These are phyloP conservation scores for Thereva unica DNA, from an alignment of 2,888 invertebrate genomes.

Conservation along the genomic window DNA sequence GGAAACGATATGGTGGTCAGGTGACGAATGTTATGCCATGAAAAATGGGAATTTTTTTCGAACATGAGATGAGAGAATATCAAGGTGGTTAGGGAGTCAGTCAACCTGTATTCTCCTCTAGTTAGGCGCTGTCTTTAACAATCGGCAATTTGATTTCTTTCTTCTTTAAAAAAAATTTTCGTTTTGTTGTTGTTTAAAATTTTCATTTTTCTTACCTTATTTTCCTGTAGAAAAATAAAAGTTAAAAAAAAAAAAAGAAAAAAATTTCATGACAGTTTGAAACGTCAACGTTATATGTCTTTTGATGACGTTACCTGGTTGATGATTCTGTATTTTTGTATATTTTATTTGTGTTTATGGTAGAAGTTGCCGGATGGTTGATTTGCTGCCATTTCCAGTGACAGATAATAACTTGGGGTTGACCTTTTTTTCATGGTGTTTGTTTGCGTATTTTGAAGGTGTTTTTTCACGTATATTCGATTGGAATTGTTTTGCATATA, in stretches of 20 bases:
- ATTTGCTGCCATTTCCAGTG: constrained; percentile 3
- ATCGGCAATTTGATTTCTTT: constrained; percentile 9
- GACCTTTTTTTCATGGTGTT: constrained; percentile 3
- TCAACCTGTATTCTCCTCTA: background rate
- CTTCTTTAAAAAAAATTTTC: background rate
- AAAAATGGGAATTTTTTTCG: too few species aligned
- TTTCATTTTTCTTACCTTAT: too few species aligned
- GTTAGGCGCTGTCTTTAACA: constrained; percentile 12
- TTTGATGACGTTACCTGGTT: background rate
- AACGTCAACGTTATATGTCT: constrained; percentile 1
- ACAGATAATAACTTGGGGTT: constrained; percentile 26
- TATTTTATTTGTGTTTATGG: background rate
- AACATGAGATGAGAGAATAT: background rate
- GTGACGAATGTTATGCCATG: too few species aligned
- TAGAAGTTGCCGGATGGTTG: constrained; percentile 24
- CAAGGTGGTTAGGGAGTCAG: background rate
- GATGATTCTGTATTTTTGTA: background rate
- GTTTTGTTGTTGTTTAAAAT: too few species aligned
- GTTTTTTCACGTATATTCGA: constrained; percentile 24
- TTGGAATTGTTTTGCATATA: constrained; percentile 34
- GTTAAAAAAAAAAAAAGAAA: background rate
- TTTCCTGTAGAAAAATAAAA: background rate
- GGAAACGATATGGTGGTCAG: too few species aligned
- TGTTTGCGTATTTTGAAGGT: background rate
- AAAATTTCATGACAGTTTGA: constrained; percentile 12